Evolutionary conservation across 2,888 invertebrate genomes (phyloP), one percentile per base, ranked within the genome.

Genomic region (Oligia fasciuncula): DNA sequence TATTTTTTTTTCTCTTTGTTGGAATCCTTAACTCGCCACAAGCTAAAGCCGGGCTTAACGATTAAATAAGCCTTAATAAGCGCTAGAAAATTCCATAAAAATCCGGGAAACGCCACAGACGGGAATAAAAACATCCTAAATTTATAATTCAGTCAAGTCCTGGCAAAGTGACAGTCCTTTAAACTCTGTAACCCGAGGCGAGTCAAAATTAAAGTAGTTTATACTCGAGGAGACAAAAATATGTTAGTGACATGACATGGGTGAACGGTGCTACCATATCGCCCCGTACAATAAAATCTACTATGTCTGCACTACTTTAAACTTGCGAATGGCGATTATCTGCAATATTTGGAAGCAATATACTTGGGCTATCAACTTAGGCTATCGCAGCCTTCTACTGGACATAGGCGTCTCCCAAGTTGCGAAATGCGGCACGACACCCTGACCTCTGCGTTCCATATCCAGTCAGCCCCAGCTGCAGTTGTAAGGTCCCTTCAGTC

Each of bases 161-260:
- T 82, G 51, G 43, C 75, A 69, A 79, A 82, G 51, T 79, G 69
- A 71, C 66, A 84, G 63, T 77, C 76, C 62, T 77, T 75, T 75
- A 57, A 81, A 76, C 68, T 81, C 63, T 73, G 82, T 71, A 77
- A 83, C 71, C 54, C 49, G 62, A 75, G 73, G 70, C 67, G 68
- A 79, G 51, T 79, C 43, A 51, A 80, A 75, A 43, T 17, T 68
- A 63, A 84, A 71, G 43, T 46, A 3, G 49, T 29, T 62, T 29
- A 54, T 40, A 43, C 66, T 67, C 63, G 29, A 43, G n/a, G 35
- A 29, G 13, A 46, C 57, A 17, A 62, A 75, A 75, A 4, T 29
- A 17, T 57, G 23, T 35, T 9, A 19, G n/a, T 40, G 46, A 54
- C 23, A 46, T 43, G 14, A 54, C 46, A 46, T 63, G 29, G 46